Percentiles rank a stretch among this genome's conserved stretches.
Conservation (phyloP, 2,888 invertebrate genomes). For the Cordilura impudica region DNA sequence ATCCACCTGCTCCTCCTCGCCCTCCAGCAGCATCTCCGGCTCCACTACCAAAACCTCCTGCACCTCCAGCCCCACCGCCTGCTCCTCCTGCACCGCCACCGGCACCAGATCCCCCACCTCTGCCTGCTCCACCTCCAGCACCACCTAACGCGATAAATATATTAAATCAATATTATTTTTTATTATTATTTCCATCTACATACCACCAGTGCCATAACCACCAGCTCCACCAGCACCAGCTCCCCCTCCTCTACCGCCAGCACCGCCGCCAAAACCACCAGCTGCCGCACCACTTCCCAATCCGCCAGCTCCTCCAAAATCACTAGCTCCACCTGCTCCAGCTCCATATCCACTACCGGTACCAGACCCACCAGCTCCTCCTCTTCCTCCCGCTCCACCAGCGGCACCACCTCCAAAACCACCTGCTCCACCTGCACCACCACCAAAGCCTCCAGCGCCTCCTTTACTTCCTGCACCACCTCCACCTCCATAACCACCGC, state of each 20-base stretch:
- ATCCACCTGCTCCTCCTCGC: slow-evolving; percentile 65
- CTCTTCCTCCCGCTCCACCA: slow-evolving; percentile 54
- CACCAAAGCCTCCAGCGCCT: slow-evolving; percentile 61
- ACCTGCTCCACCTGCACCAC: slow-evolving; percentile 63
- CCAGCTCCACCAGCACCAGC: slow-evolving; percentile 58
- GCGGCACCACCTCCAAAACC: slow-evolving; percentile 64
- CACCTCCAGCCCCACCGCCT: slow-evolving; percentile 67
- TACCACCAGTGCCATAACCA: slow-evolving; percentile 47
- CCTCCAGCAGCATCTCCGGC: slow-evolving; percentile 59
- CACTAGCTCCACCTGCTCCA: slow-evolving; percentile 2
- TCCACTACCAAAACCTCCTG: slow-evolving; percentile 58
- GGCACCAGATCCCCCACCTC: neutral
- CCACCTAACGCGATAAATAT: slow-evolving; percentile 47
- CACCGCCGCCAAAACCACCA: slow-evolving; percentile 42
- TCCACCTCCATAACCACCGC: slow-evolving; percentile 61
- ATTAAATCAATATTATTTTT: too few relatives aligned
- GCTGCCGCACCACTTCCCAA: slow-evolving; percentile 56
- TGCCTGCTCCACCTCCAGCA: slow-evolving; percentile 51
- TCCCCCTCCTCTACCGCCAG: slow-evolving; percentile 49
- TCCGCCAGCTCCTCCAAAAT: slow-evolving; percentile 61
- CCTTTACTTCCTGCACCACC: neutral
- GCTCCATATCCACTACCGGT: slow-evolving; percentile 56
- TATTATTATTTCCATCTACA: too few relatives aligned
- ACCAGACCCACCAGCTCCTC: slow-evolving; percentile 65
- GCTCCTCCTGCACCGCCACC: slow-evolving; percentile 67